Evolutionary conservation across 2,797 vertebrate genomes (phyloP), one percentile per base, ranked within the genome.

Genomic region (Hephaestus fuliginosus): DNA sequence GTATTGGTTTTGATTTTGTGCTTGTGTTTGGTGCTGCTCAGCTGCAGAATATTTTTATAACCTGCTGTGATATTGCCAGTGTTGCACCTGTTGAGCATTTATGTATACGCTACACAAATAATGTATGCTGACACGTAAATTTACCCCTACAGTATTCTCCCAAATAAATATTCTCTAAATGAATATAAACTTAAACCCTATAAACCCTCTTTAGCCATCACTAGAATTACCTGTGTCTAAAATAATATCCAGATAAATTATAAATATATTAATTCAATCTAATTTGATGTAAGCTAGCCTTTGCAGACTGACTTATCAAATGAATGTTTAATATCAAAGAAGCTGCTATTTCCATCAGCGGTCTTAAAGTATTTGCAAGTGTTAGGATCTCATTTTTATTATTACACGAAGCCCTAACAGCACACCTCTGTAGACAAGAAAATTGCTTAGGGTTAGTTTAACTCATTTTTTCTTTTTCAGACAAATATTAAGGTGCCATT

Each of bases 401-500:
- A 66, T 53, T n/a, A 39, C 74, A 74, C 9, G 25, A 39, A 70
- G 60, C 66, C 55, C 14, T 46, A 18, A 57, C 46, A 70, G 14
- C 33, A 11, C 70, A 30, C 1, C 30, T 11, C 1, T 8, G 46
- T 1, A 48, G 57, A 55, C 75, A 41, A 36, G 36, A 55, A 55
- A 57, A 71, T 4, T 30, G 33, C 53, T 11, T 70, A n/a, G n/a
- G n/a, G n/a, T n/a, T n/a, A 67, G 25, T 71, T 70, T 33, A 44
- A 41, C 44, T 66, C 13, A 4, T 74, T 78, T 33, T 69, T 13
- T 46, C 44, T 74, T 58, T 55, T 60, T 53, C 65, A 15, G 67
- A 52, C 2, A 78, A 78, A 70, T 53, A 63, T 74, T 46, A 61
- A 63, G 17, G 90, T 56, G 72, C 30, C 69, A 74, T 76, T 86